Conservation (phyloP, 2,888 invertebrate genomes). For the Drosophila rubida region DNA sequence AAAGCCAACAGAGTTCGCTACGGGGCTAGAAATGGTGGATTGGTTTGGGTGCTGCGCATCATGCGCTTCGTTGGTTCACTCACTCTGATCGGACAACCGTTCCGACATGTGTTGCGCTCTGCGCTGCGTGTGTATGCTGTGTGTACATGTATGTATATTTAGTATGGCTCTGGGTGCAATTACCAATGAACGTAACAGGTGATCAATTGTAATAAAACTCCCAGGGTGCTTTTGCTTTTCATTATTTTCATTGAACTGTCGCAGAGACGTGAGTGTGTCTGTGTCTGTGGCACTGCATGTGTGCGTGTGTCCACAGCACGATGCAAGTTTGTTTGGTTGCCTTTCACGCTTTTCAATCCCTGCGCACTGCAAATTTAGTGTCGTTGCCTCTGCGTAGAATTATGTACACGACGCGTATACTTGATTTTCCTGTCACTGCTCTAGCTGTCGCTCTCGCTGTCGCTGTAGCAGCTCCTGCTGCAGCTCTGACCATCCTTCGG, state of each 20-base stretch:
- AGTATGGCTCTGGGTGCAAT: slow-evolving; percentile 81
- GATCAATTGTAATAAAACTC: slow-evolving; percentile 83
- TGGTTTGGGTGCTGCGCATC: slow-evolving; percentile 51
- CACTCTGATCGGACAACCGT: slow-evolving; percentile 37
- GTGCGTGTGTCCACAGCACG: background rate
- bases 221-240: slow-evolving; percentile 81
- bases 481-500: slow-evolving; percentile 29
- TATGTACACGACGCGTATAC: slow-evolving; percentile 69
- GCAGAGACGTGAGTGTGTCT: slow-evolving; percentile 28
- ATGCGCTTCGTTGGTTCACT: slow-evolving; percentile 54
- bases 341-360: slow-evolving; percentile 42
- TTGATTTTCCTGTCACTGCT: slow-evolving; percentile 51
- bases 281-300: slow-evolving; percentile 2
- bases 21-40: slow-evolving; percentile 17
- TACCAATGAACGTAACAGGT: slow-evolving; percentile 82
- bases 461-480: slow-evolving; percentile 7
- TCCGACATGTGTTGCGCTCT: slow-evolving; percentile 13
- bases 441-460: slow-evolving; percentile 6
- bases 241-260: slow-evolving; percentile 75
- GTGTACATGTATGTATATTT: slow-evolving; percentile 54
- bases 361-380: slow-evolving; percentile 42
- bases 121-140: slow-evolving; percentile 3
- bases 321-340: slow-evolving; percentile 18
- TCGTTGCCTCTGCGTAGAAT: slow-evolving; percentile 59
- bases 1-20: slow-evolving; percentile 49